Evolutionary conservation across 2,888 invertebrate species (phyloP), one percentile per base, ranked within the genome.

Genomic region (Scaeva pyrastri): DNA sequence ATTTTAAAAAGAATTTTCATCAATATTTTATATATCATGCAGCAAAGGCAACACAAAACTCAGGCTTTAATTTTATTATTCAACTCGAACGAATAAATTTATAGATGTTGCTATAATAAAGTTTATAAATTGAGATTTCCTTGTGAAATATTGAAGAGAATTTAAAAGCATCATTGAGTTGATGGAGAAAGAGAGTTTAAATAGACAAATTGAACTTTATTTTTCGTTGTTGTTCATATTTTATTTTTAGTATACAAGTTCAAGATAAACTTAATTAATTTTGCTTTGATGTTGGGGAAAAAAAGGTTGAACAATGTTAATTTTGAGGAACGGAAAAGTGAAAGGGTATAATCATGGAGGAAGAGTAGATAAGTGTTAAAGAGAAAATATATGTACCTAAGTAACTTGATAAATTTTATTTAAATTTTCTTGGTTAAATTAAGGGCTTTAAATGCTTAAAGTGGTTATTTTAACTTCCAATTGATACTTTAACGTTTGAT

Each of bases 1-100:
- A 19, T 58, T 58, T 31, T 58, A 2, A 58, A 58, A 58, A 58
- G 36, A 58, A 58, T 58, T 58, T 58, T 58, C 58, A 58, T 58
- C 58, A 58, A 39, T 19, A 58, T 19, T 16, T 16, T 36, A n/a
- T n/a, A n/a, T n/a, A 56, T 58, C 21, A 8, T 21, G 21, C 21
- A 58, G 36, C 8, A n/a, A 14, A 60, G 21, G 21, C 11, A 41
- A 23, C 41, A 52, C 1, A 52, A 6, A n/a, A 5, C 41, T 1
- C 11, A 56, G n/a, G 58, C 58, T 58, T 58, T 39, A 58, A 58
- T 39, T 58, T 58, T 41, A 41, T 41, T 41, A 41, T 41, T 41
- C 14, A 60, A 14, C 60, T 60, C 14, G 11, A 21, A 60, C 19
- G 21, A 7, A 31, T 31, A 31, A 1, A 31, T 31, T 1, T 2